phyloP scores from a whole-genome alignment of 2,888 invertebrate species.

The Plagiodera versicolora region DNA sequence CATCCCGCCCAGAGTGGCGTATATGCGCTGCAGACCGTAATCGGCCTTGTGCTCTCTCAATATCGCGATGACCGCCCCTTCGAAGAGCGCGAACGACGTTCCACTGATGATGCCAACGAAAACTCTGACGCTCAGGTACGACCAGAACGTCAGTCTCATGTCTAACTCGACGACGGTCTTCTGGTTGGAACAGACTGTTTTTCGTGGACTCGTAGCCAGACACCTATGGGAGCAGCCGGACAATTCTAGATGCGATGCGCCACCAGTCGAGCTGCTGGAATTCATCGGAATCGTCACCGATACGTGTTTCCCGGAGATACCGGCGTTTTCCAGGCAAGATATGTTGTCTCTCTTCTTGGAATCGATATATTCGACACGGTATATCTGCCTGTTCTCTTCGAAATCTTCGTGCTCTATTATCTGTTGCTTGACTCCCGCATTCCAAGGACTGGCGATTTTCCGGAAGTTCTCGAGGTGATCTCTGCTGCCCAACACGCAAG shows the following conservation, averaged over 20 bases:
- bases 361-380: constrained; percentile 33
- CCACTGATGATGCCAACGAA: constrained; percentile 71
- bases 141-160: constrained; percentile 70
- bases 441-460: constrained; percentile 25
- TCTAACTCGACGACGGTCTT: constrained; percentile 65
- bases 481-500: constrained; percentile 36
- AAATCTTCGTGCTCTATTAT: constrained; percentile 35
- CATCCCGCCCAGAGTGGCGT: constrained; percentile 76
- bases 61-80: constrained; percentile 77
- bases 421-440: constrained; percentile 25
- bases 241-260: constrained; percentile 52
- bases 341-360: constrained; percentile 30
- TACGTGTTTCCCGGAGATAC: constrained; percentile 50
- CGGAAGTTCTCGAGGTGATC: constrained; percentile 31
- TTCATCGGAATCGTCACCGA: constrained; percentile 54
- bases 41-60: constrained; percentile 74
- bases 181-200: constrained; percentile 62
- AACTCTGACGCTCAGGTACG: constrained; percentile 66
- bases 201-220: constrained; percentile 61
- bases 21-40: constrained; percentile 75
- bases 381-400: constrained; percentile 38
- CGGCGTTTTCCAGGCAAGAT: constrained; percentile 47
- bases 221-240: constrained; percentile 63
- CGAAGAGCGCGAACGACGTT: constrained; percentile 78
- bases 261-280: constrained; percentile 49